Evolutionary conservation across 2,113 vertebrate species (phyloP), one percentile per base, ranked within the genome.

Genomic region (Lota lota): DNA sequence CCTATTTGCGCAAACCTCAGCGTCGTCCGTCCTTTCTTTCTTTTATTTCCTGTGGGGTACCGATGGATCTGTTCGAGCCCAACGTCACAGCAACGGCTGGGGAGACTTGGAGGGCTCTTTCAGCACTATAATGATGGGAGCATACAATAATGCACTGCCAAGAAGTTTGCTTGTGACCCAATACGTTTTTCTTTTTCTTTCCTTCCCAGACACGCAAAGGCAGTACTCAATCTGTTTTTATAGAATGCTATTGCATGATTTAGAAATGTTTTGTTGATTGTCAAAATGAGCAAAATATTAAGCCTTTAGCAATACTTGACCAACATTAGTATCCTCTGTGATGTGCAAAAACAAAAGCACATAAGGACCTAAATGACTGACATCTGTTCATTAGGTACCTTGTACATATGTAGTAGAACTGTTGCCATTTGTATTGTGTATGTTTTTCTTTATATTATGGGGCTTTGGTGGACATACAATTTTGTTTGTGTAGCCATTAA

Each of bases 241-340:
- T 73, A 83, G 70, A 53, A 78, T 83, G 68, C 67, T 68, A 68
- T 72, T 73, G 83, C 81, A 88, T 89, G 87, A 76, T 81, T 80
- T 77, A 24, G 81, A 81, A 63, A 24, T 14, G 51, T 74, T 72
- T 74, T 60, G 51, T 68, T 77, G 68, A 73, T 83, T 72, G 80
- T 82, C 73, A 67, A 79, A 78, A 56, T 53, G 68, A 81, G 77
- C 71, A 79, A 79, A 82, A 75, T 76, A 78, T 68, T 67, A 68
- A 83, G 72, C 76, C 81, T 87, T 81, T 81, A 85, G 87, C 83
- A 88, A 87, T 88, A 88, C 72, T 80, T 83, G 77, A 53, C 62
- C 67, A 18, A 74, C 65, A 68, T 79, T 81, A 36, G 73, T 72
- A 61, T 85, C 78, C 64, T 73, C 56, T 21, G 33, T 28, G 20